These are phyloP conservation scores for Scrobipalpa costella DNA, from an alignment of 2,888 invertebrate species.

Conservation along the genomic window DNA sequence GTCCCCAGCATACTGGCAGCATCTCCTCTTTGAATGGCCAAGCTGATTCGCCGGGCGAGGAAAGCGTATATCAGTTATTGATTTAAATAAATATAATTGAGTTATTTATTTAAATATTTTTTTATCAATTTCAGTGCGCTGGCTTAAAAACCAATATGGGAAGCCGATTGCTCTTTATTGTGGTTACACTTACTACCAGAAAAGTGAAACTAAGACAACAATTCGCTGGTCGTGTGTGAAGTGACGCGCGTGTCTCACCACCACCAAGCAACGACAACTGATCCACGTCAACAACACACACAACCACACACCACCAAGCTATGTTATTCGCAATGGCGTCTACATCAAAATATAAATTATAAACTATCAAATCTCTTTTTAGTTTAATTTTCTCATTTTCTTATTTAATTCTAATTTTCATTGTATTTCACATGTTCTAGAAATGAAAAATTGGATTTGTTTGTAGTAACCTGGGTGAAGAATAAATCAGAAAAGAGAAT, in stretches of 20 bases:
- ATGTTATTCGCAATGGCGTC: neutral
- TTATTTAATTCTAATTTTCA: too few relatives aligned
- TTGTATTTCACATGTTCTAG: too few relatives aligned
- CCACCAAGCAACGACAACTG: neutral
- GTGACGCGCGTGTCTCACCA: neutral
- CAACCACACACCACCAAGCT: neutral
- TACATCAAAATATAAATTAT: constrained; percentile 8
- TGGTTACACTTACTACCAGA: neutral
- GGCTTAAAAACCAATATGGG: too few relatives aligned
- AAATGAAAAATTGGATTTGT: neutral
- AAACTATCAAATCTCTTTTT: too few relatives aligned
- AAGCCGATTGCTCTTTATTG: neutral
- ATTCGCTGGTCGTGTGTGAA: neutral
- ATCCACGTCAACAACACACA: neutral
- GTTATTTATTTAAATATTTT: too few relatives aligned
- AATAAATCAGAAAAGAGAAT: neutral
- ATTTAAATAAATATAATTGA: too few relatives aligned
- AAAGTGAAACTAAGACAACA: neutral
- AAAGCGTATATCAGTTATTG: too few relatives aligned
- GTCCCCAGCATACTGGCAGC: too few relatives aligned
- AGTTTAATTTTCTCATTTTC: too few relatives aligned
- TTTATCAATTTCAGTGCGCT: too few relatives aligned
- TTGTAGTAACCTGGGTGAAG: neutral
- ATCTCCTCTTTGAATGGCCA: too few relatives aligned
- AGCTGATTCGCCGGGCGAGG: too few relatives aligned